Evolutionary conservation across 2,797 vertebrate species (phyloP).

Genomic region (Adelosebastes latens): DNA sequence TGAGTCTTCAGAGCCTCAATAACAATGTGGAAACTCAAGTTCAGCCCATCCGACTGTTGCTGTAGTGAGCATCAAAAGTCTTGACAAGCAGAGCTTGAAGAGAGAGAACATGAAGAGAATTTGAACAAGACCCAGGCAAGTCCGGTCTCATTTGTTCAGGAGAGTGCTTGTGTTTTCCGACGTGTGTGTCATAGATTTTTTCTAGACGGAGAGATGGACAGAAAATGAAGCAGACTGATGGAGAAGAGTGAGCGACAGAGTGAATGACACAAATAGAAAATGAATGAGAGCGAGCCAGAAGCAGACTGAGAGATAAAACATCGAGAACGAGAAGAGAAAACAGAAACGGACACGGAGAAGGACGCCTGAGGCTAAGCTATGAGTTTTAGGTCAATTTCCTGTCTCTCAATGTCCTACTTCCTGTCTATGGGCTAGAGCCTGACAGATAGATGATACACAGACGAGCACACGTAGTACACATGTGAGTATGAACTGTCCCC

Average conservation of each 20-base stretch:
- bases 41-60: slow-evolving; percentile 19
- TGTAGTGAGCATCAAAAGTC: slow-evolving; percentile 19
- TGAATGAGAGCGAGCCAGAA: background rate
- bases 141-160: background rate
- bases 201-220: background rate
- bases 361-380: background rate
- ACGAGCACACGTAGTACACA: background rate
- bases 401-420: slow-evolving; percentile 23
- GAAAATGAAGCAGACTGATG: background rate
- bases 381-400: slow-evolving; percentile 40
- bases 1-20: slow-evolving; percentile 19
- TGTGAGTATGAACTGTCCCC: background rate
- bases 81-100: slow-evolving; percentile 1
- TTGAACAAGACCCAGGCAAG: background rate
- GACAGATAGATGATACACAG: background rate
- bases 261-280: slow-evolving; percentile 9
- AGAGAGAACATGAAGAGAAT: background rate
- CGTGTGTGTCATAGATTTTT: background rate
- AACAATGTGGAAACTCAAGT: slow-evolving; percentile 9
- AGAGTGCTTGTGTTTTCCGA: background rate
- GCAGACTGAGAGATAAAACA: background rate
- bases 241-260: background rate
- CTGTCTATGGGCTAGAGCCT: slow-evolving; percentile 14
- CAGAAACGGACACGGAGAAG: background rate
- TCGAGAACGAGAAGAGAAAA: background rate